phyloP scores from a whole-genome alignment of 1,140 invertebrate species.

The Kradibia gibbosae region DNA sequence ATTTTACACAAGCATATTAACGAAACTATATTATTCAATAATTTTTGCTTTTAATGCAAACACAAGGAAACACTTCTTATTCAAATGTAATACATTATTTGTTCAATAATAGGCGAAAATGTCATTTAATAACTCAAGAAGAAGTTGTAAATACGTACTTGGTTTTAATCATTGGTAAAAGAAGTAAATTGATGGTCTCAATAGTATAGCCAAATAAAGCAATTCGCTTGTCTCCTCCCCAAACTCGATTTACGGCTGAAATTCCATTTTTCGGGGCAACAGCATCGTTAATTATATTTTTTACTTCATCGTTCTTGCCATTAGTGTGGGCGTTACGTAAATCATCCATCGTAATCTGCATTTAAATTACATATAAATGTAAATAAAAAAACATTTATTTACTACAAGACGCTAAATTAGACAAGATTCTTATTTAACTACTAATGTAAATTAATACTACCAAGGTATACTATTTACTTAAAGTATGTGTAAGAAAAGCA shows the following conservation, averaged over 20 bases:
- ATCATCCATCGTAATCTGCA: conserved; percentile 81
- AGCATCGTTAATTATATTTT: conserved; percentile 65
- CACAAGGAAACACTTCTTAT: no score
- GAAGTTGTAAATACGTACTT: conserved; percentile 81
- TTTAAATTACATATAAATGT: conserved; percentile 44
- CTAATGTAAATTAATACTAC: neutral
- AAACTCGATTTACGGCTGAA: conserved; percentile 71
- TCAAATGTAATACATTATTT: no score
- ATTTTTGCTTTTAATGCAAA: no score
- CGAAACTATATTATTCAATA: no score
- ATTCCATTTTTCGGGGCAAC: conserved; percentile 54
- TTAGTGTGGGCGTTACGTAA: conserved; percentile 73
- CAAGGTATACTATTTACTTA: no score
- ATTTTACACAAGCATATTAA: no score
- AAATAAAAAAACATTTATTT: neutral
- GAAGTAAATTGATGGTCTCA: conserved; percentile 94
- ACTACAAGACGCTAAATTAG: neutral
- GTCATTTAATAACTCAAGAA: no score
- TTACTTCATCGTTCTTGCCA: conserved; percentile 54
- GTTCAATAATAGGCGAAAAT: no score
- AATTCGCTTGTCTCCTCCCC: conserved; percentile 88
- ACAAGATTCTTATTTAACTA: conserved; percentile 12
- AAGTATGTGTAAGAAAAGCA: neutral
- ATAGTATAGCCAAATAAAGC: conserved; percentile 95
- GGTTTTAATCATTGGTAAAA: conserved; percentile 96